Base-by-base conservation (phyloP, 1,140 invertebrate genomes). In the Trypoxylus dichotomus region DNA sequence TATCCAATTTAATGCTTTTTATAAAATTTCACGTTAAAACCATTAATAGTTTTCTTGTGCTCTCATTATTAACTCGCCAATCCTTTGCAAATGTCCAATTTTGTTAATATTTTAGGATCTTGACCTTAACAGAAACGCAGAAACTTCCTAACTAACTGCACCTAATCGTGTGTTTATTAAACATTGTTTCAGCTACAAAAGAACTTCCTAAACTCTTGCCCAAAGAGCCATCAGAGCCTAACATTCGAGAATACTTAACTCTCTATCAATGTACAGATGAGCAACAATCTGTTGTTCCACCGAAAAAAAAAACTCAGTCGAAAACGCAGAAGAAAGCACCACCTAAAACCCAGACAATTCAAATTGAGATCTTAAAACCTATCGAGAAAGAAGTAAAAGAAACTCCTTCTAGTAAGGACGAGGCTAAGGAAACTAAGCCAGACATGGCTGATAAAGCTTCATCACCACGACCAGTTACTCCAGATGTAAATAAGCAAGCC, bases 251-350 rank as follows among this genome's bases (percentile, higher is more conserved):
- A 73, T 77, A 73, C n/a, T 43, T 77, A 21, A 77, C 76, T 7
- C 29, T 77, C 10, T 77, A 77, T 74, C 37, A 77, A 41, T 73
- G 76, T 60, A 74, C 37, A n/a, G 76, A 77, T 32, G 42, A 37
- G 19, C 60, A 68, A 76, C 60, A 68, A 29, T 68, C 60, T 68
- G 10, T 42, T 1, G 24, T 24, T 71, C 13, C 25, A 13, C 10
- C 15, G 7, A 74, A 74, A 74, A 13, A 29, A 21, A 41, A 74
- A 43, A 6, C 24, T n/a, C 32, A 19, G 7, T 19, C 41, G 5
- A 41, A 2, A 74, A 1, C 72, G 7, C 29, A 74, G 29, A 74
- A 43, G 29, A 42, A 41, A 74, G 29, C n/a, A 13, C 29, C 37
- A 0, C 29, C 29, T 3, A 74, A 74, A 41, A 15, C 72, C 1